Conservation (phyloP, 2,888 invertebrate species). For the Oscheius sp. region DNA sequence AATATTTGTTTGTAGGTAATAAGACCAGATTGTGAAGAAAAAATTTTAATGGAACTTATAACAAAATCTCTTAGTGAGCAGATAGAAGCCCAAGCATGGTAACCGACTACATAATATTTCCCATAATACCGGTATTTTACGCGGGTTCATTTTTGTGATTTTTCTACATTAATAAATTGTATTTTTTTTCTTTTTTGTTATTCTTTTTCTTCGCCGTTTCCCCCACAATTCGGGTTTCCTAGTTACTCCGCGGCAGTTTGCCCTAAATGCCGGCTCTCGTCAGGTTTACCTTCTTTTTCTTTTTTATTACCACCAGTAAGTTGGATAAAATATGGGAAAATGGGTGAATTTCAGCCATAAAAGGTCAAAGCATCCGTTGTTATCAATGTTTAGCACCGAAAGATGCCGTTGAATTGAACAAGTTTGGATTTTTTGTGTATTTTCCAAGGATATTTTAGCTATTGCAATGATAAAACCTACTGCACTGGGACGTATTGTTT, state of each 20-base stretch:
- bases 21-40: conserved; percentile 17
- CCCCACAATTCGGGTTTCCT: conserved; percentile 9
- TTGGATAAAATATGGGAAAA: background rate
- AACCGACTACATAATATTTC: background rate
- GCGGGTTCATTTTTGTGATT: background rate
- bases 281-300: background rate
- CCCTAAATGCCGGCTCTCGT: background rate
- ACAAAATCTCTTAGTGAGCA: background rate
- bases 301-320: background rate
- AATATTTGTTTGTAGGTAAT: conserved; percentile 22
- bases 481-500: conserved; percentile 27
- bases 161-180: background rate
- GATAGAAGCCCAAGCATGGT: conserved; percentile 13
- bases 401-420: background rate
- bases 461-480: conserved; percentile 2
- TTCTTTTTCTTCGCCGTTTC: background rate
- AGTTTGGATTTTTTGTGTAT: background rate
- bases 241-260: background rate
- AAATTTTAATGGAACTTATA: background rate
- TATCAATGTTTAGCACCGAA: conserved; percentile 18
- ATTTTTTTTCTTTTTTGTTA: too few relatives aligned
- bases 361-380: conserved; percentile 4
- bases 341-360: background rate
- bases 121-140: background rate
- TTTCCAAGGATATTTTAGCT: background rate